Percentiles rank a stretch among this genome's conserved stretches.
Evolutionary conservation across 2,113 vertebrate genomes (phyloP).

Genomic region (Felis chaus): DNA sequence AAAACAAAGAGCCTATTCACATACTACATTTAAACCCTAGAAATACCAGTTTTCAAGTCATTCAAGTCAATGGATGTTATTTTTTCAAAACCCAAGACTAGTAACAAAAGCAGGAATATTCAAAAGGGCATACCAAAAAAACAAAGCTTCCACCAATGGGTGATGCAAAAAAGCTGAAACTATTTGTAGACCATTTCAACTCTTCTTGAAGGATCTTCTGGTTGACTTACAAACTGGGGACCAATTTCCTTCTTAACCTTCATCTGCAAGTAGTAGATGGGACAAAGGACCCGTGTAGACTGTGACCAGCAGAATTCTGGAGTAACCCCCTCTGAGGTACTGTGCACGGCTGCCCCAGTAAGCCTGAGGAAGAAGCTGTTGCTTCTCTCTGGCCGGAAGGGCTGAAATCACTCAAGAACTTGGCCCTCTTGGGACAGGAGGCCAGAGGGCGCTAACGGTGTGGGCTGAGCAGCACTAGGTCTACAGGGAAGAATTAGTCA

Average conservation of each 20-base stretch:
- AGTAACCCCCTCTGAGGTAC: not conserved
- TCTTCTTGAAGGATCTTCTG: not conserved
- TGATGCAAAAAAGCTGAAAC: not conserved
- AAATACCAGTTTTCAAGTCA: conserved; percentile 12
- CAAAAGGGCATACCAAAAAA: conserved; percentile 34
- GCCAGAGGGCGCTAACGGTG: not conserved
- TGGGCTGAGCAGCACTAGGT: not conserved
- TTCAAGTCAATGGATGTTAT: not conserved
- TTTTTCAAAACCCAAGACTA: conserved; percentile 33
- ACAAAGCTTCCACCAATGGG: not conserved
- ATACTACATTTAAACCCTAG: conserved; percentile 29
- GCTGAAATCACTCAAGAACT: not conserved
- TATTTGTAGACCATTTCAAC: not conserved
- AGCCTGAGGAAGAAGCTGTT: not conserved
- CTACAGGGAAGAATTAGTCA: not conserved
- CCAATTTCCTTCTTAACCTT: not conserved
- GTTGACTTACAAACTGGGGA: not conserved
- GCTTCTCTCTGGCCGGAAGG: not conserved
- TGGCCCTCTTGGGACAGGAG: not conserved
- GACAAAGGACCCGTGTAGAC: not conserved
- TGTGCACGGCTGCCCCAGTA: not conserved
- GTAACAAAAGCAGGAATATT: conserved; percentile 24
- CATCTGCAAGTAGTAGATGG: not conserved
- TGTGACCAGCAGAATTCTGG: not conserved
- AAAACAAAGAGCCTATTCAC: not conserved